These are phyloP conservation scores for Dasyurus viverrinus DNA, from an alignment of 2,113 vertebrate genomes.

Conservation along the genomic window DNA sequence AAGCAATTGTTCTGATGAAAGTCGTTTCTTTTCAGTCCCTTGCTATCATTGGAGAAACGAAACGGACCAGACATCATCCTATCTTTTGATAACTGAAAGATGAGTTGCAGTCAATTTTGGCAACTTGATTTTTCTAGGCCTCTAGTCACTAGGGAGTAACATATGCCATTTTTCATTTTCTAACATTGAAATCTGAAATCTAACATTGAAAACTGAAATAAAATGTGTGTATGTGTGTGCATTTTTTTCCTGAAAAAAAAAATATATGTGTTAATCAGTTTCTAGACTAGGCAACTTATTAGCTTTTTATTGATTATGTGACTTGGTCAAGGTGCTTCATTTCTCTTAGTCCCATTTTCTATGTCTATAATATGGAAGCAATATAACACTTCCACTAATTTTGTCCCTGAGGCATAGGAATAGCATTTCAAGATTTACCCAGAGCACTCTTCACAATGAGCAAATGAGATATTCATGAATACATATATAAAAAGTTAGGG, in stretches of 20 bases:
- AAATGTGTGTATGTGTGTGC: too few species aligned
- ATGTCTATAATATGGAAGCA: not conserved
- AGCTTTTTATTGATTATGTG: not conserved
- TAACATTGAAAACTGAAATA: conserved; percentile 34
- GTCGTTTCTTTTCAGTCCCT: conserved; percentile 26
- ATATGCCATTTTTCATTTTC: not conserved
- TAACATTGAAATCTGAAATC: conserved; percentile 30
- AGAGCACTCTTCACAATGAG: not conserved
- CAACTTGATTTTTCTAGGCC: conserved; percentile 18
- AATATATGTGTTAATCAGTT: not conserved
- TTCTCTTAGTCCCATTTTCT: not conserved
- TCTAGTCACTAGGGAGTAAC: not conserved
- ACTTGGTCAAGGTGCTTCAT: not conserved
- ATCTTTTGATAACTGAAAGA: not conserved
- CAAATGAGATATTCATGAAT: not conserved
- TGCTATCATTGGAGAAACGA: conserved; percentile 54
- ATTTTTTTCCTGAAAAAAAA: not conserved
- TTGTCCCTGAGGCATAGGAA: not conserved
- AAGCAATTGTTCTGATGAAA: conserved; percentile 41
- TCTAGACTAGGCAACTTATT: not conserved
- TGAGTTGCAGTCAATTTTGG: not conserved
- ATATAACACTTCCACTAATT: not conserved
- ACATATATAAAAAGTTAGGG: not conserved
- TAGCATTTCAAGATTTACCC: not conserved
- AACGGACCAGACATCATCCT: conserved; percentile 13